Evolutionary conservation across 1,140 invertebrate species (phyloP), one percentile per base, ranked within the genome.

Genomic region (Colletes gigas): DNA sequence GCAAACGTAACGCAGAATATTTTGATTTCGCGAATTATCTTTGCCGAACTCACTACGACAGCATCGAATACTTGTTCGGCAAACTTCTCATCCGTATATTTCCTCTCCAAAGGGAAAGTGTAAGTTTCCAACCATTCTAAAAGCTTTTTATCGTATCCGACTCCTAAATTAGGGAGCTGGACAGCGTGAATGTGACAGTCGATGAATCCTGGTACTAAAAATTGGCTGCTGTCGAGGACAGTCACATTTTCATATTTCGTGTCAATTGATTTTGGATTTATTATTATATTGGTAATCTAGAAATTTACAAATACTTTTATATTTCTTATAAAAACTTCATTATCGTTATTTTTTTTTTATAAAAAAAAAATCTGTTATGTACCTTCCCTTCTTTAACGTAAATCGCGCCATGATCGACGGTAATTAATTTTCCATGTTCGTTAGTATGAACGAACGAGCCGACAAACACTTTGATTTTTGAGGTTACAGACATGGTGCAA

Each of bases 171-270:
- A 2, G 97, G 96, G 86, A 97, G 96, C 92, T 98, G 98, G 3
- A 97, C 96, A 0, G 97, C 97, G 94, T 99, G 98, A 63, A 97
- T 96, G 87, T 99, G 98, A 15, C 96, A 96, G 91, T 99, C 98
- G 6, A 98, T 94, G 79, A 99, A 96, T 5, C 98, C 98, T 6
- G 98, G 98, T 85, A 97, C 96, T 7, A 98, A 88, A 90, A 98
- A 96, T 92, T 98, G 95, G 71, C 93, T 92, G 12, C 92, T 70
- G 59, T 89, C 92, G 10, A 97, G 83, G 66, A 85, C 69, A 41
- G 82, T 91, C 17, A 91, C 84, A 41, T 67, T 75, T 39, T 55
- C 14, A 41, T 19, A 5, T 7, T 59, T 41, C 2, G 8, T 41
- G 19, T 55, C 57, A 54, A 39, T 39, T 41, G 44, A 41, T 10